A percentile compares a stretch with the other conserved stretches of the same genome.
phyloP scores from a whole-genome alignment of 92 coral and sea anemone genomes.

The Scolanthus callimorphus region DNA sequence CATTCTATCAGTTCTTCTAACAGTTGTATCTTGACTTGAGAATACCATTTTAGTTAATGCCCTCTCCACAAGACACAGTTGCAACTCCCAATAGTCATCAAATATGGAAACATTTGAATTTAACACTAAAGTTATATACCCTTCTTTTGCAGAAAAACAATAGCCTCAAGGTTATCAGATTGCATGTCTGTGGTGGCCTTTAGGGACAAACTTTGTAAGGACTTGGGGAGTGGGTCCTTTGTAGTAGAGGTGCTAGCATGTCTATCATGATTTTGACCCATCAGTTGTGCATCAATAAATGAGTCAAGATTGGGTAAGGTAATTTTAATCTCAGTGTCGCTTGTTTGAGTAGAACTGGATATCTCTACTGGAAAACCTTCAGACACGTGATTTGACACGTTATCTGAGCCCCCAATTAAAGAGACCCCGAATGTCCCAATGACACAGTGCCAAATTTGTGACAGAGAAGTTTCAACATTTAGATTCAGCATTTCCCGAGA shows the following conservation, averaged over 20 bases:
- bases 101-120: conserved; percentile 11
- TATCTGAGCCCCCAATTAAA: not conserved
- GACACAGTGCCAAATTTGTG: conserved; percentile 26
- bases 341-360: no score
- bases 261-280: not conserved
- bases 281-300: not conserved
- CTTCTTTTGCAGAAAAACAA: conserved; percentile 61
- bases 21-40: conserved; percentile 57
- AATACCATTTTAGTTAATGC: conserved; percentile 56
- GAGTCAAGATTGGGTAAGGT: not conserved
- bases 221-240: conserved; percentile 19
- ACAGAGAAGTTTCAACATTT: conserved; percentile 9
- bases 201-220: conserved; percentile 17
- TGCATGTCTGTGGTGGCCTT: not conserved
- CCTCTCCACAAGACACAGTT: conserved; percentile 61
- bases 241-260: conserved; percentile 5
- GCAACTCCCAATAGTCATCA: conserved; percentile 39
- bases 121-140: conserved; percentile 49
- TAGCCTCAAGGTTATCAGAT: conserved; percentile 45
- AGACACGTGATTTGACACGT: no score
- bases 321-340: not conserved
- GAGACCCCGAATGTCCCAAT: conserved; percentile 18
- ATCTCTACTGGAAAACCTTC: no score
- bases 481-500: not conserved
- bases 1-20: conserved; percentile 64